A percentile compares a stretch with the other conserved stretches of the same genome.
These are phyloP conservation scores for Ganaspis brasiliensis DNA, from an alignment of 2,888 invertebrate genomes.

Conservation along the genomic window DNA sequence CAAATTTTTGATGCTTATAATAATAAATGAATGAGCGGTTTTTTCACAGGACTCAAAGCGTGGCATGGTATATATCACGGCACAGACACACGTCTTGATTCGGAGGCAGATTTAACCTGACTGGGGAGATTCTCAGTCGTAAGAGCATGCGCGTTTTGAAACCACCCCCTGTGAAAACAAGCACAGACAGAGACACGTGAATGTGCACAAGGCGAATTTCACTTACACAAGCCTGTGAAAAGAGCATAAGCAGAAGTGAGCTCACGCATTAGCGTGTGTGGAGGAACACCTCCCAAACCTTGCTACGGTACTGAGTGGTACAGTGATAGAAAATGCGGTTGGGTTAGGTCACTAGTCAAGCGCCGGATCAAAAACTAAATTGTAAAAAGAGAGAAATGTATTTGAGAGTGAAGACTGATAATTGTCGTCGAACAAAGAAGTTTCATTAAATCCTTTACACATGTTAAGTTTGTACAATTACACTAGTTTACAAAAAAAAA, in stretches of 20 bases:
- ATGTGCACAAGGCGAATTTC: slow-evolving; percentile 8
- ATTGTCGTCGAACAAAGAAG: not conserved
- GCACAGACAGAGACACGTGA: slow-evolving; percentile 50
- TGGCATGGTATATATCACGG: slow-evolving; percentile 69
- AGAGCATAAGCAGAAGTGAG: slow-evolving; percentile 60
- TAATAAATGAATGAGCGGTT: not conserved
- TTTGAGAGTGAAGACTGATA: not conserved
- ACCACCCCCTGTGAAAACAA: slow-evolving; percentile 69
- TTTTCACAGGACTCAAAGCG: slow-evolving; percentile 52
- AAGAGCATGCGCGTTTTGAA: slow-evolving; percentile 78
- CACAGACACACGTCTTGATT: slow-evolving; percentile 76
- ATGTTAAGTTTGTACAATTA: not conserved
- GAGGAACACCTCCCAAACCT: slow-evolving; percentile 56
- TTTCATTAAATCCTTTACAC: not conserved
- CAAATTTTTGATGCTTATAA: not conserved
- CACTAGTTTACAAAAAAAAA: too few species aligned
- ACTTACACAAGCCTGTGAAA: slow-evolving; percentile 50
- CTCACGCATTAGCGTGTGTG: slow-evolving; percentile 59
- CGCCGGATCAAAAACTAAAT: slow-evolving; percentile 14
- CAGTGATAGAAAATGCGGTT: slow-evolving; percentile 58
- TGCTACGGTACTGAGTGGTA: slow-evolving; percentile 52
- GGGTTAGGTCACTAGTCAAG: slow-evolving; percentile 11
- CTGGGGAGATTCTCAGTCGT: slow-evolving; percentile 77
- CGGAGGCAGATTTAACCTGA: slow-evolving; percentile 78
- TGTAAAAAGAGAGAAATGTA: not conserved